These are phyloP conservation scores for Rafetus swinhoei DNA, from an alignment of 2,113 vertebrate genomes.

Conservation along the genomic window DNA sequence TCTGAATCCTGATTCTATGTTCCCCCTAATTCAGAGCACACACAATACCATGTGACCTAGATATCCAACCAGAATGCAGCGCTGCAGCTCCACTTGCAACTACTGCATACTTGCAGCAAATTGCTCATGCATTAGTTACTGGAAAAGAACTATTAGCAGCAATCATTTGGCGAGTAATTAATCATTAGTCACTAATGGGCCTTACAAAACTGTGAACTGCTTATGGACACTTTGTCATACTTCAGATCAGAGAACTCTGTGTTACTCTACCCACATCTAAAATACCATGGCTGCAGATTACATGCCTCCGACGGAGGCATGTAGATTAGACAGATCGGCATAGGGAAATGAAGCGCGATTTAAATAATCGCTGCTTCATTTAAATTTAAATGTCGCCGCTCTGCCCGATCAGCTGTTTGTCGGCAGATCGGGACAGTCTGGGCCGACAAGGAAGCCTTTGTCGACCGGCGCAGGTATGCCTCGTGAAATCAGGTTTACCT, in stretches of 20 bases:
- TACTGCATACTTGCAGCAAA: neutral
- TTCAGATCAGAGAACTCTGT: neutral
- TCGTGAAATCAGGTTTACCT: no score
- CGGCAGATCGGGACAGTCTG: no score
- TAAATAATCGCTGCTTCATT: no score
- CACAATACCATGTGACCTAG: neutral
- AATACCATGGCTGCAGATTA: no score
- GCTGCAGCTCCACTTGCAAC: neutral
- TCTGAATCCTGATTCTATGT: neutral
- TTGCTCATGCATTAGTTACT: neutral
- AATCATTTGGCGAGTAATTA: neutral
- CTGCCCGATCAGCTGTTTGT: no score
- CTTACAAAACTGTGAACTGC: neutral
- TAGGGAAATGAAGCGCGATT: no score
- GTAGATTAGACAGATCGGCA: no score
- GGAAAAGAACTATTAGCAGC: neutral
- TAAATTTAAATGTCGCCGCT: no score
- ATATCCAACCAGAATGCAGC: fast-evolving
- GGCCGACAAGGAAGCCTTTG: no score
- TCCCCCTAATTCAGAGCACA: neutral
- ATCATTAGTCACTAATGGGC: slow-evolving; percentile 49
- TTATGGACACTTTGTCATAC: neutral
- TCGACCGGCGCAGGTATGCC: no score
- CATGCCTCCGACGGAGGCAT: no score
- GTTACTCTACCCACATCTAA: neutral